phyloP scores from a whole-genome alignment of 2,113 vertebrate genomes.

The Calidris pugnax region DNA sequence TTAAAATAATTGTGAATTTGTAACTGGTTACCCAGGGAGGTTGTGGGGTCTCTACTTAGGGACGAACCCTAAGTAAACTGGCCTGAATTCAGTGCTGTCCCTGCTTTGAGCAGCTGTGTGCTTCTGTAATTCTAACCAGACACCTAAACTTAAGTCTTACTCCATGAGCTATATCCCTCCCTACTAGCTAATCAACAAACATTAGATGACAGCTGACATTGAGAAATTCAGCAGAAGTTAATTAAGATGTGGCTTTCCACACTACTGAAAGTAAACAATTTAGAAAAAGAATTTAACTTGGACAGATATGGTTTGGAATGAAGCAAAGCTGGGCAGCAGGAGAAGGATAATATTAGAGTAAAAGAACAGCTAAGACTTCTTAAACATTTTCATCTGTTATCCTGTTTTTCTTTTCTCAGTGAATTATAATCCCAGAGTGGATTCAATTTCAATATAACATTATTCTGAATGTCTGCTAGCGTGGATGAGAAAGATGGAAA shows the following conservation, averaged over 20 bases:
- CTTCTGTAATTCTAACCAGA: not conserved
- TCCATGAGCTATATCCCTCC: not conserved
- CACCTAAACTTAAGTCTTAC: not conserved
- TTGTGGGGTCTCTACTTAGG: not conserved
- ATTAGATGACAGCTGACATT: not conserved
- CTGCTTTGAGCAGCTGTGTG: not conserved
- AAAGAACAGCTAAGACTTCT: constrained; percentile 1
- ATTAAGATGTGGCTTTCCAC: not conserved
- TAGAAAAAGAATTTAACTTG: not conserved
- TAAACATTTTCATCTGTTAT: constrained; percentile 10
- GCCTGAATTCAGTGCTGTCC: not conserved
- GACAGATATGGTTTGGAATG: not conserved
- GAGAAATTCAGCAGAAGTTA: not conserved
- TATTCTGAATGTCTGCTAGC: not conserved
- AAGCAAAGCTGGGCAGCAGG: not conserved
- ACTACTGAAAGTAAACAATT: not conserved
- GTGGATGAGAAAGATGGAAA: not conserved
- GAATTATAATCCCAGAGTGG: not conserved
- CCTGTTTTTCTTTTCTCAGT: not conserved
- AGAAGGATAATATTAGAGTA: not conserved
- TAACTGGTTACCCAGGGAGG: not conserved
- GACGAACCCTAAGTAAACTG: not conserved
- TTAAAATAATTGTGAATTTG: not conserved
- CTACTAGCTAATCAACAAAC: not conserved
- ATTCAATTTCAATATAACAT: not conserved